These are phyloP conservation scores for Drosophila funebris DNA, from an alignment of 1,140 invertebrate genomes.

Conservation along the genomic window DNA sequence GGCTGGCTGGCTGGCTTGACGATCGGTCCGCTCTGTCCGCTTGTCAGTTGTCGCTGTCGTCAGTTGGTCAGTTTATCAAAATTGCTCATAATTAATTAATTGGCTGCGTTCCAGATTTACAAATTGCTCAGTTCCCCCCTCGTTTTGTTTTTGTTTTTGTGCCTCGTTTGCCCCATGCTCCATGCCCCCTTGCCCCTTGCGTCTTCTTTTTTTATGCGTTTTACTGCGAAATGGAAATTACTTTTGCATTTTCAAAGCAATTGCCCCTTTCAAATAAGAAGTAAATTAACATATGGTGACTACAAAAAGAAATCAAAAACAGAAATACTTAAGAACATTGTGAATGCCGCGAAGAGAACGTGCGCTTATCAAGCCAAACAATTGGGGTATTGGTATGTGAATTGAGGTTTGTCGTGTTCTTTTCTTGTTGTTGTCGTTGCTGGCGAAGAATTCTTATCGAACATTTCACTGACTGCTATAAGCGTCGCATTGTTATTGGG, in stretches of 20 bases:
- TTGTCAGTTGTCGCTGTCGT: slow-evolving; percentile 30
- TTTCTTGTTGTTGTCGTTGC: slow-evolving; percentile 41
- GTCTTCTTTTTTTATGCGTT: slow-evolving; percentile 49
- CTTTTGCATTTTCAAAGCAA: slow-evolving; percentile 66
- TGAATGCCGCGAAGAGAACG: slow-evolving; percentile 38
- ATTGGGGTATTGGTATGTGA: slow-evolving; percentile 7
- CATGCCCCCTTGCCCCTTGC: neutral
- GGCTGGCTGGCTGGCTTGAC: too few relatives aligned
- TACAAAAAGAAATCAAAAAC: slow-evolving; percentile 26
- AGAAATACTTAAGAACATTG: slow-evolving; percentile 40
- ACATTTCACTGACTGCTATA: slow-evolving; percentile 55
- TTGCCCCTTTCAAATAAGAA: slow-evolving; percentile 33
- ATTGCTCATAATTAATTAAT: slow-evolving; percentile 83
- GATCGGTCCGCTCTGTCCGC: neutral
- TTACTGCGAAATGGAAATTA: slow-evolving; percentile 76
- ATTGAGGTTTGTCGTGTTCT: slow-evolving; percentile 29
- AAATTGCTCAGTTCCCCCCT: slow-evolving; percentile 59
- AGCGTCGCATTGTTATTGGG: slow-evolving; percentile 34
- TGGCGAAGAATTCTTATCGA: slow-evolving; percentile 71
- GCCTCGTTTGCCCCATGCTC: neutral
- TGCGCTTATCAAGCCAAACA: slow-evolving; percentile 53
- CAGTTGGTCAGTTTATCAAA: slow-evolving; percentile 72
- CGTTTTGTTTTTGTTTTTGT: slow-evolving; percentile 5
- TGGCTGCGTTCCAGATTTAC: slow-evolving; percentile 80
- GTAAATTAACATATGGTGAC: slow-evolving; percentile 71